Evolutionary conservation across 2,797 vertebrate species (phyloP).

Genomic region (Scomberomorus guttatus): DNA sequence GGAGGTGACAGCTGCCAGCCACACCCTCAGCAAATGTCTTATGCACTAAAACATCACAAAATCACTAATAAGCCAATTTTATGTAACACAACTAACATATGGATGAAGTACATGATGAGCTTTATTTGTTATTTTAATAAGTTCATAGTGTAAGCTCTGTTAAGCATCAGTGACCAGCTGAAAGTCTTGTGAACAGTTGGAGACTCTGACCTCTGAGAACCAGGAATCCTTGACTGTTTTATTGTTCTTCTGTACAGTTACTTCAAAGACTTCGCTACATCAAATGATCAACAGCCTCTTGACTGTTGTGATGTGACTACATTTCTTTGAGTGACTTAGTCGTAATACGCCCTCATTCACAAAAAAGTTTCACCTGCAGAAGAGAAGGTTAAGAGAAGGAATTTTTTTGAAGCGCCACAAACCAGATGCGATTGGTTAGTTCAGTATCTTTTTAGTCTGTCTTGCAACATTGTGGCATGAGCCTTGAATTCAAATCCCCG

Average conservation of each 20-base stretch:
- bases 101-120: neutral
- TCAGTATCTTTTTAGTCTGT: slow-evolving; percentile 31
- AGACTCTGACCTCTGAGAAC: neutral
- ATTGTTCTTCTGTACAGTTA: neutral
- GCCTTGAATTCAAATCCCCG: slow-evolving; percentile 68
- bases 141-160: neutral
- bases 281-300: slow-evolving; percentile 20
- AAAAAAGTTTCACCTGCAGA: slow-evolving; percentile 50
- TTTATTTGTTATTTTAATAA: neutral
- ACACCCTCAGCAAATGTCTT: neutral
- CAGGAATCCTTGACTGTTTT: neutral
- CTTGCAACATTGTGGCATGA: slow-evolving; percentile 9
- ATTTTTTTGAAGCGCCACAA: slow-evolving; percentile 58
- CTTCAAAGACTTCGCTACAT: slow-evolving; percentile 5
- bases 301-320: neutral
- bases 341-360: slow-evolving; percentile 1
- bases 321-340: neutral
- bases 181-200: neutral
- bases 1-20: no score
- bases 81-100: neutral
- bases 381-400: slow-evolving; percentile 53
- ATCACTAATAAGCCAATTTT: neutral
- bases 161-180: neutral
- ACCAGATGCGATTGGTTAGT: slow-evolving; percentile 32
- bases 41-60: neutral